phyloP scores from a whole-genome alignment of 2,888 invertebrate species.

The Heliconius ismenius region DNA sequence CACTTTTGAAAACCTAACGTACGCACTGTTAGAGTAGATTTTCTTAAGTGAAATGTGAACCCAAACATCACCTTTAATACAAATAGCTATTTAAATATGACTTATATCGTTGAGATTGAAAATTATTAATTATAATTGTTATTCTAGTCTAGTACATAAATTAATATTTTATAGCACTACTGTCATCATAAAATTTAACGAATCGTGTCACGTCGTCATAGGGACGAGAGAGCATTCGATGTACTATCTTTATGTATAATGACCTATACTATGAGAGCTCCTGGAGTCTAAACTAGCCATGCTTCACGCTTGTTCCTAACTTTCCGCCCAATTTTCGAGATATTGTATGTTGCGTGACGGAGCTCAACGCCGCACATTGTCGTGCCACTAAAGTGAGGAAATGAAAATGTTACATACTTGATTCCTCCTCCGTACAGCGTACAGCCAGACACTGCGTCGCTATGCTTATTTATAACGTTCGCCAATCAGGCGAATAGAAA shows the following conservation, averaged over 20 bases:
- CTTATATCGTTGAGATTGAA: constrained; percentile 15
- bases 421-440: not conserved
- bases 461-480: constrained; percentile 38
- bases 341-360: not conserved
- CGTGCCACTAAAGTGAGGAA: not conserved
- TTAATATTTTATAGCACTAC: constrained; percentile 19
- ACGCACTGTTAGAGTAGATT: not conserved
- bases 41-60: not conserved
- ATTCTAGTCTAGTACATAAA: constrained; percentile 2
- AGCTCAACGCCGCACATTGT: no score
- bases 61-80: not conserved
- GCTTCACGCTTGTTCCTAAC: not conserved
- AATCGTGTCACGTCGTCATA: constrained; percentile 26
- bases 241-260: constrained; percentile 32
- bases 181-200: constrained; percentile 26
- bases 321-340: not conserved
- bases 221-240: not conserved
- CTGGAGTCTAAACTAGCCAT: constrained; percentile 28
- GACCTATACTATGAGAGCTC: constrained; percentile 25
- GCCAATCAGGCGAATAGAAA: constrained; percentile 42
- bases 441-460: not conserved
- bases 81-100: not conserved
- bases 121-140: constrained; percentile 20
- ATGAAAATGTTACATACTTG: not conserved
- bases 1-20: no score